These are phyloP conservation scores for Betta splendens DNA, from an alignment of 2,797 vertebrate genomes.

Conservation along the genomic window DNA sequence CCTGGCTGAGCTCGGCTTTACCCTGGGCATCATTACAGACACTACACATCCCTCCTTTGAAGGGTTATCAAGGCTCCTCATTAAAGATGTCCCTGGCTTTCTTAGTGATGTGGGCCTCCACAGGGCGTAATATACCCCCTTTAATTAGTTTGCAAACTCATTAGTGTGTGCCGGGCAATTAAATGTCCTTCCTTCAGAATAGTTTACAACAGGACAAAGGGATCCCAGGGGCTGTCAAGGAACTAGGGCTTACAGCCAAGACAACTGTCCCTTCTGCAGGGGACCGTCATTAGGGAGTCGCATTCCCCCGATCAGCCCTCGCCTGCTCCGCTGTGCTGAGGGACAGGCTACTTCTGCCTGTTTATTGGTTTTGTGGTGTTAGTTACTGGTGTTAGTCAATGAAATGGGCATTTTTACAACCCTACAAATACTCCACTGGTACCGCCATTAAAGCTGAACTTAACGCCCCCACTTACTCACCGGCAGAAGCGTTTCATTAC, in stretches of 20 bases:
- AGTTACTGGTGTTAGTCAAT: neutral
- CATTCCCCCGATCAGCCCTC: conserved; percentile 23
- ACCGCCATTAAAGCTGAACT: conserved; percentile 12
- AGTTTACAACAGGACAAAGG: conserved; percentile 80
- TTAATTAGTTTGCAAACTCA: conserved; percentile 85
- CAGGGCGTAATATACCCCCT: conserved; percentile 76
- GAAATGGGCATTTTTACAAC: conserved; percentile 14
- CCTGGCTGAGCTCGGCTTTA: conserved; percentile 69
- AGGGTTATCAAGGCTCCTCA: conserved; percentile 84
- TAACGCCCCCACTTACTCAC: neutral
- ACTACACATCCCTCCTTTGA: conserved; percentile 77
- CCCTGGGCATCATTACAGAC: conserved; percentile 81
- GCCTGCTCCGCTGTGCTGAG: conserved; percentile 31
- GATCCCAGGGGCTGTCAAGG: conserved; percentile 74
- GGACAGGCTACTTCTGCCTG: conserved; percentile 23
- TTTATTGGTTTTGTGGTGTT: conserved; percentile 1
- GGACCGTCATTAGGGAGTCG: conserved; percentile 49
- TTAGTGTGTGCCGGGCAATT: conserved; percentile 82
- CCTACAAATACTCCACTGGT: conserved; percentile 16
- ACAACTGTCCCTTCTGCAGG: conserved; percentile 47
- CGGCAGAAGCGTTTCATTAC: neutral
- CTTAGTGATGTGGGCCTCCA: conserved; percentile 77
- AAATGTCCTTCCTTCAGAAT: conserved; percentile 78
- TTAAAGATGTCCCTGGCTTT: conserved; percentile 82
- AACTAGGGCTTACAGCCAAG: conserved; percentile 59